A percentile compares a stretch with the other conserved stretches of the same genome.
Conservation (phyloP, 2,797 vertebrate species). For the Myotis daubentonii region DNA sequence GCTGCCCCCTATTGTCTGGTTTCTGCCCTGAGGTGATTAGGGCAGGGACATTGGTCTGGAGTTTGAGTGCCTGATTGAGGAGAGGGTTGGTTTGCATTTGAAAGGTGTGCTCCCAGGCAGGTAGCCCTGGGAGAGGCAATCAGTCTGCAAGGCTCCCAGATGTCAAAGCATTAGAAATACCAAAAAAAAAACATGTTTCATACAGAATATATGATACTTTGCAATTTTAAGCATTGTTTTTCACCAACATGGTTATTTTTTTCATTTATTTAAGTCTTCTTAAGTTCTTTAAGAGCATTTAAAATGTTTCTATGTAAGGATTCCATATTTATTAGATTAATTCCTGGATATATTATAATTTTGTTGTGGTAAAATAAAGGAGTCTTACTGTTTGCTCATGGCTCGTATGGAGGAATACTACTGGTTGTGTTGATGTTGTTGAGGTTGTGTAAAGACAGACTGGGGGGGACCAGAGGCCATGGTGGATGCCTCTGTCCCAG, state of each 20-base stretch:
- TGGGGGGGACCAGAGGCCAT: neutral
- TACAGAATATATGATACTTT: neutral
- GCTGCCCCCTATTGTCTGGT: neutral
- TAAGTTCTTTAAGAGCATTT: neutral
- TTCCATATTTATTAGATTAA: neutral
- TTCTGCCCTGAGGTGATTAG: neutral
- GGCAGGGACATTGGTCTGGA: neutral
- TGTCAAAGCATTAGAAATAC: neutral
- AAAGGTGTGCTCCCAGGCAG: neutral
- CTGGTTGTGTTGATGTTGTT: neutral
- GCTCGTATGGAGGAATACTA: accelerated
- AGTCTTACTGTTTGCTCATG: neutral
- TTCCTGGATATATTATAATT: neutral
- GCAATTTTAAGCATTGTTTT: neutral
- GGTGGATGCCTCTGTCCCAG: neutral
- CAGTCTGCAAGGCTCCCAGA: neutral
- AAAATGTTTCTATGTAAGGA: neutral
- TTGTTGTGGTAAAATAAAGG: neutral
- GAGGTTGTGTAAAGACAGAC: neutral
- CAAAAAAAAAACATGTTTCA: neutral
- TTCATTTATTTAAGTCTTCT: neutral
- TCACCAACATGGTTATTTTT: neutral
- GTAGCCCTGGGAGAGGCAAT: neutral
- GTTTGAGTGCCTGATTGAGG: neutral
- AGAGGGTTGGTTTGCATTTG: neutral